Evolutionary conservation across 2,113 vertebrate genomes (phyloP), one percentile per base, ranked within the genome.

Genomic region (Pimephales promelas): DNA sequence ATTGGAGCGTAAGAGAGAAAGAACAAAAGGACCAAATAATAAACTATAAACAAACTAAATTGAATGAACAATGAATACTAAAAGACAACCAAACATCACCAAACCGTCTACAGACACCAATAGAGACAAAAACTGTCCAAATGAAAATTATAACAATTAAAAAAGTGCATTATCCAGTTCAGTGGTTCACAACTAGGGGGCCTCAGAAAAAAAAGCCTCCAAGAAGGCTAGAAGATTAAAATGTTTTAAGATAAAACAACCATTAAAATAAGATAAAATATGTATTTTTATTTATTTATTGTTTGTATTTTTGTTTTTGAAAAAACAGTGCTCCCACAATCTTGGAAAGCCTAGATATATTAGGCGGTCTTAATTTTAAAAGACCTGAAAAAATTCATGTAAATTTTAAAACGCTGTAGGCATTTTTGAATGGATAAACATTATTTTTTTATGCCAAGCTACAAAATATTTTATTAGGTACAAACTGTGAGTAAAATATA

Each of bases 61-160:
- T 71, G 40, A 71, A 45, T 71, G 36, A 71, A 71, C 64, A 24
- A 36, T 70, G 66, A 45, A 24, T 40, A 71, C 22, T 43, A 43
- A 71, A 71, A 36, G 6, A 36, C 31, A 68, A 68, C 31, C 31
- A 36, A 36, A 36, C 26, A 62, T 62, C 24, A 7, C 5, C 13
- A 28, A 62, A 28, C 36, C 52, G 6, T 54, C 28, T 36, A 20
- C 16, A 36, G 62, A 36, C 9, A 5, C 1, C 64, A 36, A 22
- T 20, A 36, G 31, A 34, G 18, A 22, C 64, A 68, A 68, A 68
- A 40, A 40, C 64, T 5, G 4, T 36, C 31, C 36, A 66, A 52
- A 18, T 18, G 34, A 18, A 52, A 52, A 13, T 47, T 47, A 14
- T 47, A 47, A 11, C 14, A 16, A 31, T 18, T 24, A 31, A 64